Percentiles rank a stretch among this genome's conserved stretches.
phyloP scores from a whole-genome alignment of 2,797 vertebrate species.

The Typhlichthys subterraneus region DNA sequence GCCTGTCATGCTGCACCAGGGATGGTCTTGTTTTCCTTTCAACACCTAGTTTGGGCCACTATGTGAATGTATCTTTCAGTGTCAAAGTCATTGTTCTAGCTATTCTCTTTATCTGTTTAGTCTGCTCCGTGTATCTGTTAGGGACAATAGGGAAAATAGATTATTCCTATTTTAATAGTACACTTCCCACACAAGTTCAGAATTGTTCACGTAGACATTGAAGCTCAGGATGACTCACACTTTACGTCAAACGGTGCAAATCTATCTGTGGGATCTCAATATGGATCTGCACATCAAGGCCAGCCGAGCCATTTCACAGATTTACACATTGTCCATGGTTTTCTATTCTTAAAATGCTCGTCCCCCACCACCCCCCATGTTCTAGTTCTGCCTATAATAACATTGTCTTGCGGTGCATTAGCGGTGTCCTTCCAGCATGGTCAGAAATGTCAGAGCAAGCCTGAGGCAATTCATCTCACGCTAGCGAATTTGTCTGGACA shows the following conservation, averaged over 20 bases:
- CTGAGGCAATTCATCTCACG: slow-evolving; percentile 6
- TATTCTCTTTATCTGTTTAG: no score
- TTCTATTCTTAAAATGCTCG: slow-evolving; percentile 15
- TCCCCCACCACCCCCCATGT: neutral
- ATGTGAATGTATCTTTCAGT: no score
- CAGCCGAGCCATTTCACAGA: slow-evolving; percentile 38
- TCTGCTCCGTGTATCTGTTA: no score
- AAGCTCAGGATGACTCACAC: slow-evolving; percentile 30
- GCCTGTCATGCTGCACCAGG: no score
- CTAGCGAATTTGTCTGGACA: neutral
- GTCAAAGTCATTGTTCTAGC: no score
- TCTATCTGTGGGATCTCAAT: slow-evolving; percentile 28
- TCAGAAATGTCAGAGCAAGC: neutral
- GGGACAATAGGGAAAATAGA: no score
- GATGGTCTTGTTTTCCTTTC: no score
- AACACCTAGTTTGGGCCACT: no score
- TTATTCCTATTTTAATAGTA: no score
- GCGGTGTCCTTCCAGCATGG: neutral
- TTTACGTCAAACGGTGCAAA: slow-evolving; percentile 31
- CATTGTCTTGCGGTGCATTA: neutral
- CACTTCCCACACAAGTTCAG: slow-evolving; percentile 1
- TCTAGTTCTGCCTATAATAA: neutral
- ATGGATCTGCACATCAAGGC: slow-evolving; percentile 26
- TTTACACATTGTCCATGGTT: slow-evolving; percentile 41
- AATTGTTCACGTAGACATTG: slow-evolving; percentile 15